These are phyloP conservation scores for Myrmecophaga tridactyla DNA, from an alignment of 2,113 vertebrate genomes.

Conservation along the genomic window DNA sequence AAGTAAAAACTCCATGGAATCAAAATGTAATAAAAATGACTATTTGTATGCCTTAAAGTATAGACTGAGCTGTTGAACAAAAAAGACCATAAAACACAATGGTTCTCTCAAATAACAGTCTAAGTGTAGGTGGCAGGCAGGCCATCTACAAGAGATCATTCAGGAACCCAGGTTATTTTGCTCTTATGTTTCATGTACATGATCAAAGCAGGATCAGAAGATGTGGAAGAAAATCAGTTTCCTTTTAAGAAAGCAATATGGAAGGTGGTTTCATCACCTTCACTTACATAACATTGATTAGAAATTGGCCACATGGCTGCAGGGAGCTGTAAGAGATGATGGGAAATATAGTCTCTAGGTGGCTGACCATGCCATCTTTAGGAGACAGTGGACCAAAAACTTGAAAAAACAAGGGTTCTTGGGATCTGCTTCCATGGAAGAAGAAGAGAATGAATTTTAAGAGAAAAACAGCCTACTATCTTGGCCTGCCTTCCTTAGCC, in stretches of 20 bases:
- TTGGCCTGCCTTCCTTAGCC: background rate
- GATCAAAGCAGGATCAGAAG: background rate
- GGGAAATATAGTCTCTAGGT: background rate
- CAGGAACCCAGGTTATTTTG: background rate
- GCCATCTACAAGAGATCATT: background rate
- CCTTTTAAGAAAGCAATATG: background rate
- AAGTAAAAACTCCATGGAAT: background rate
- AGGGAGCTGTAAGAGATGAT: background rate
- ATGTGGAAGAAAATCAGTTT: background rate
- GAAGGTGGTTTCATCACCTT: background rate
- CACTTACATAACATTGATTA: background rate
- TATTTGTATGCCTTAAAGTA: background rate
- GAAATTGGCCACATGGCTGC: background rate
- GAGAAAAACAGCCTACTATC: background rate
- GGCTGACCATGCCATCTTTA: background rate
- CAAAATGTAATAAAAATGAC: background rate
- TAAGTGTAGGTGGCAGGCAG: background rate
- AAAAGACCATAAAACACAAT: background rate
- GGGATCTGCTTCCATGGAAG: background rate
- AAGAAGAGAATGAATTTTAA: background rate
- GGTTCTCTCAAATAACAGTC: background rate
- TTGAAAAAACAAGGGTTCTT: background rate
- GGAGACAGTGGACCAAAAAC: background rate
- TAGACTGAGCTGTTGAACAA: background rate
- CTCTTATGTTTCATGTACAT: background rate